Base-by-base conservation (phyloP, 2,113 vertebrate genomes). In the Monopterus albus region DNA sequence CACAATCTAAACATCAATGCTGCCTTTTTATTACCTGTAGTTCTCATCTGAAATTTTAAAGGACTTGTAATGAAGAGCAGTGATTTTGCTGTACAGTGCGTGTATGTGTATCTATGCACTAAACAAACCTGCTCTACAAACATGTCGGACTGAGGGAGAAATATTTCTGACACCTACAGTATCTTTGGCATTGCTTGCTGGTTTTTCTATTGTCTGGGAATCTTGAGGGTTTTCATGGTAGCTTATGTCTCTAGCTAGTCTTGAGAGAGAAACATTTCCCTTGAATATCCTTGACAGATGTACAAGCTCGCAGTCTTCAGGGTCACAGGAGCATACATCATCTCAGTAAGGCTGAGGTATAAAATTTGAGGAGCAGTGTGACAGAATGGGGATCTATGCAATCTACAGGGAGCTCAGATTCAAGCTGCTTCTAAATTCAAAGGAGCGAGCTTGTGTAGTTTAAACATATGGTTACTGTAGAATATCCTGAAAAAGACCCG, bases 361-460 rank as follows among this genome's bases (percentile, higher is more conserved):
- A 63, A 15, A n/a, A 62, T 51, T 75, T 74, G 39, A 75, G 45
- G 53, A 62, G 50, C 52, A 59, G 17, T 52, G 50, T 82, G 86
- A 80, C 79, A 82, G 76, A 84, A 81, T 74, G 76, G 26, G 73
- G 84, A 83, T 61, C 70, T 67, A 50, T 5, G 7, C 43, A 55
- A 25, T 74, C 79, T 61, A 61, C 56, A 53, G 73, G 70, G 66
- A 80, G 3, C 51, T 49, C 20, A 14, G 15, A 59, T 60, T 63
- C 39, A 73, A 72, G 64, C 23, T 39, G 43, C 58, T 31, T 42
- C 36, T 42, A 57, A 55, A 36, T 50, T 35, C 39, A 20, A 39
- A 18, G 33, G 31, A 57, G n/a, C 15, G 13, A 51, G 25, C 28
- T 33, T 36, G 23, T 57, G 39, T 28, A 68, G 46, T 71, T 52